These are phyloP conservation scores for Pteruthius melanotis DNA, from an alignment of 2,113 vertebrate species.

Conservation along the genomic window DNA sequence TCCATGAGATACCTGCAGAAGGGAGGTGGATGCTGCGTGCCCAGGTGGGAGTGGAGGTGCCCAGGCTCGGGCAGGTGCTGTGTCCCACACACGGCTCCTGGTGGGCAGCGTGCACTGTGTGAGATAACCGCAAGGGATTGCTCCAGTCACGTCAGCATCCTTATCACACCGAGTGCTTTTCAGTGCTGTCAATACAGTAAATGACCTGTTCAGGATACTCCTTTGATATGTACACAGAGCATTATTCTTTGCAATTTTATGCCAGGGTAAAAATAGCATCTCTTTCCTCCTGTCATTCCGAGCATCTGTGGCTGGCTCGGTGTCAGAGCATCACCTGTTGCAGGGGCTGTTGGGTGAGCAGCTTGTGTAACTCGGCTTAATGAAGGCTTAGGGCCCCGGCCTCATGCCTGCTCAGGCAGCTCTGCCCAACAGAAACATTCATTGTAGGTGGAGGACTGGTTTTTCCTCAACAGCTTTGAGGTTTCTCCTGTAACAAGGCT, in stretches of 20 bases:
- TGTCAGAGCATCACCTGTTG: conserved; percentile 25
- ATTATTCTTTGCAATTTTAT: background rate
- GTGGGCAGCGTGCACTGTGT: fast-evolving
- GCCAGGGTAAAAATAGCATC: background rate
- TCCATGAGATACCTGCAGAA: fast-evolving
- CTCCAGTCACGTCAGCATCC: background rate
- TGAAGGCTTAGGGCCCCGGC: background rate
- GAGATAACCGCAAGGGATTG: background rate
- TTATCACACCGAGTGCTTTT: background rate
- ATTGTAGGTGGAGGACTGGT: background rate
- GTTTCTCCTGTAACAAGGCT: background rate
- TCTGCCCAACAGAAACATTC: background rate
- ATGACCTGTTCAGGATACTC: background rate
- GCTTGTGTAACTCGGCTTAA: conserved; percentile 17
- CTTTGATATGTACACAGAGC: background rate
- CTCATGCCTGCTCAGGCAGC: background rate
- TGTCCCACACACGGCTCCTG: background rate
- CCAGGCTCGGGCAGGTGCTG: background rate
- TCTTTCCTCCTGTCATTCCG: background rate
- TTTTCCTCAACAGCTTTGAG: background rate
- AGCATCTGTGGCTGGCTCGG: background rate
- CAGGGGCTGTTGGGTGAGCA: background rate
- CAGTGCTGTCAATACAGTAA: background rate
- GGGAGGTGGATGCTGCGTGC: background rate
- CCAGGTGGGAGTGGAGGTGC: background rate